Evolutionary conservation across 2,888 invertebrate species (phyloP).

Genomic region (Tenodera sinensis): DNA sequence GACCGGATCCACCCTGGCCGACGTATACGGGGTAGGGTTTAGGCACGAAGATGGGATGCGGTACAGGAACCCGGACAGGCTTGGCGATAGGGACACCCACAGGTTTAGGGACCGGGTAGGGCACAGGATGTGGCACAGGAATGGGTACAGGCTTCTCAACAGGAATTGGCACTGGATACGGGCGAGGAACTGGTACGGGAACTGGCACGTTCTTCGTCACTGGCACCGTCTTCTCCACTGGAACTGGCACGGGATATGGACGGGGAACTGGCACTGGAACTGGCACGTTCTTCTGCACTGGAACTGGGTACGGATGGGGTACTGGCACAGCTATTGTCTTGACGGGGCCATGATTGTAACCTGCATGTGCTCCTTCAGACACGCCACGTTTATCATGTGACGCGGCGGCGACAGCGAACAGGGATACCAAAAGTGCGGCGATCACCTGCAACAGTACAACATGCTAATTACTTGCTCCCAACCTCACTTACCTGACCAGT

Average conservation of each 20-base stretch:
- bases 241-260: constrained; percentile 45
- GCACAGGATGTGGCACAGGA: constrained; percentile 29
- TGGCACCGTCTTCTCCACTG: constrained; percentile 50
- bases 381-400: not conserved
- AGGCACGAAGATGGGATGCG: constrained; percentile 35
- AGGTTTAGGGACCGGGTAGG: constrained; percentile 40
- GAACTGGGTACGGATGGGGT: constrained; percentile 52
- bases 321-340: constrained; percentile 46
- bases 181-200: constrained; percentile 39
- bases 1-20: not conserved
- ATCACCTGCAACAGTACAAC: not conserved
- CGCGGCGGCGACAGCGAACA: not conserved
- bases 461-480: too few relatives aligned
- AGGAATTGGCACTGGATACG: constrained; percentile 42
- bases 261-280: constrained; percentile 49
- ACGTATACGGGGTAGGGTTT: not conserved
- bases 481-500: too few relatives aligned
- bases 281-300: constrained; percentile 51
- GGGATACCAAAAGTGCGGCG: not conserved
- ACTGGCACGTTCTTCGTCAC: constrained; percentile 40
- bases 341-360: not conserved
- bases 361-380: not conserved
- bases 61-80: constrained; percentile 44
- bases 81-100: constrained; percentile 42
- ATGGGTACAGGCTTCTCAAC: constrained; percentile 32